Percentiles rank a stretch among this genome's conserved stretches.
phyloP scores from a whole-genome alignment of 2,113 vertebrate species.

The Trematocara marginatum region DNA sequence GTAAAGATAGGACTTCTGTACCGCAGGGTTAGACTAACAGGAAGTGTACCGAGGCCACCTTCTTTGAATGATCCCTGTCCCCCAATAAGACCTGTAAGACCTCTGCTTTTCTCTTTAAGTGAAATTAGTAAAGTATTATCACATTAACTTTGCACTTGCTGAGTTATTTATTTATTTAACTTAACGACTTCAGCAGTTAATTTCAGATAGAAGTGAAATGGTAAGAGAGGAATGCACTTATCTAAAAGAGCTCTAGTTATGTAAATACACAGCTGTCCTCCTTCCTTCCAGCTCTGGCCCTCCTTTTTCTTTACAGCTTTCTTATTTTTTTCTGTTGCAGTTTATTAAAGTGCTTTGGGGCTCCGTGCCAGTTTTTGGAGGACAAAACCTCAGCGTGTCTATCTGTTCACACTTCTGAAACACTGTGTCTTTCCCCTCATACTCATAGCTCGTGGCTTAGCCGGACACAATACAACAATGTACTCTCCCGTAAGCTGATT shows the following conservation, averaged over 20 bases:
- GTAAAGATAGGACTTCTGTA: neutral
- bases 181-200: neutral
- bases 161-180: neutral
- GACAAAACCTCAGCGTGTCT: slow-evolving; percentile 5
- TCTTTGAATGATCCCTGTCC: neutral
- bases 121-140: neutral
- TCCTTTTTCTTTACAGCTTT: neutral
- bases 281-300: neutral
- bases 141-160: neutral
- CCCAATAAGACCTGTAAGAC: neutral
- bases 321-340: neutral
- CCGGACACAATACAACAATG: neutral
- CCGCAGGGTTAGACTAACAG: neutral
- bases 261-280: neutral
- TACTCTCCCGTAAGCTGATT: slow-evolving; percentile 28
- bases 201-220: neutral
- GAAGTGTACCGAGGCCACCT: neutral
- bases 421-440: neutral
- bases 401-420: neutral
- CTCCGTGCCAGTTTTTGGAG: slow-evolving; percentile 29
- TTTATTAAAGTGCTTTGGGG: slow-evolving; percentile 10
- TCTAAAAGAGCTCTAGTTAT: neutral
- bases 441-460: slow-evolving; percentile 13
- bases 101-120: neutral
- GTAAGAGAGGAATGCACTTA: neutral